Percentiles rank a stretch among this genome's conserved stretches.
Conservation (phyloP, 2,797 vertebrate genomes). For the Tolypeutes matacus region DNA sequence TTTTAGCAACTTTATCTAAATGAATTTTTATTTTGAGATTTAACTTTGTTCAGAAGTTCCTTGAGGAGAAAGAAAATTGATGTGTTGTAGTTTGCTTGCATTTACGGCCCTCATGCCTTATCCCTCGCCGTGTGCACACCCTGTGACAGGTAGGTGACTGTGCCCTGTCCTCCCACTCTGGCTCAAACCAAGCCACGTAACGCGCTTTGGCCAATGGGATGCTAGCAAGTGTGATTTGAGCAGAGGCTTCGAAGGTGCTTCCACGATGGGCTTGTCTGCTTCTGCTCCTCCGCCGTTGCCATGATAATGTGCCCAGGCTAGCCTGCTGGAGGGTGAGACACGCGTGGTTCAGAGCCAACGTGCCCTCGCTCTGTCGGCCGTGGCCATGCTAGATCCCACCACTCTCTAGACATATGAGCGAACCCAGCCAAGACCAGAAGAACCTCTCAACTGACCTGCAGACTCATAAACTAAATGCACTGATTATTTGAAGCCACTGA, state of each 20-base stretch:
- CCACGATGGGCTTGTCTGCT: neutral
- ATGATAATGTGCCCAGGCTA: neutral
- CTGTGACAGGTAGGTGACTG: rapidly evolving
- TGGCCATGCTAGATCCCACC: neutral
- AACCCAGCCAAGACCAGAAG: neutral
- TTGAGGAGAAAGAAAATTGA: neutral
- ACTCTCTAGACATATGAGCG: neutral
- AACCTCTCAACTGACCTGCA: neutral
- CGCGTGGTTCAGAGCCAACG: neutral
- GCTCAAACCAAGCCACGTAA: neutral
- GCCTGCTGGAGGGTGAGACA: neutral
- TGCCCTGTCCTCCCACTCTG: too few relatives aligned
- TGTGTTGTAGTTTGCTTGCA: neutral
- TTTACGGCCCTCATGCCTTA: neutral
- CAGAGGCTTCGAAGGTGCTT: neutral
- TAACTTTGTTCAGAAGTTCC: neutral
- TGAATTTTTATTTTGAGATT: conserved; percentile 49
- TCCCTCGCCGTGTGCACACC: neutral
- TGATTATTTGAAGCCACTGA: neutral
- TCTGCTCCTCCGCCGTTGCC: neutral
- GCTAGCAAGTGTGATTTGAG: neutral
- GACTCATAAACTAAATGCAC: neutral
- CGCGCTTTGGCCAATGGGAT: neutral
- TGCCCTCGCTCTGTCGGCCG: neutral
- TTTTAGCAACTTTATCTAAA: conserved; percentile 12